Percentiles rank a stretch among this genome's conserved stretches.
These are phyloP conservation scores for Scotopteryx bipunctaria DNA, from an alignment of 2,888 invertebrate species.

Conservation along the genomic window DNA sequence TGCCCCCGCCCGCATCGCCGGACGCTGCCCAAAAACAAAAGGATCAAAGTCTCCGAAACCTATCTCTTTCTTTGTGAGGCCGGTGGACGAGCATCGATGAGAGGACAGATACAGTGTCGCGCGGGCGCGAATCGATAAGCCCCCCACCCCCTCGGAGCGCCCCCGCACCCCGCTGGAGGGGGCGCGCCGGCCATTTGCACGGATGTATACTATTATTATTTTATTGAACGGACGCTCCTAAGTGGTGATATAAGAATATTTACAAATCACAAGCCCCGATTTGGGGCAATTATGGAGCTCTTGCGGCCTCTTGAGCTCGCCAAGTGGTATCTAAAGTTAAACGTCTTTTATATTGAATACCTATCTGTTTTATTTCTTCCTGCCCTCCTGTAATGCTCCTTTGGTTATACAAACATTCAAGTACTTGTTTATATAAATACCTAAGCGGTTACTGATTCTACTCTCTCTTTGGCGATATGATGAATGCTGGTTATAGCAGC, in stretches of 20 bases:
- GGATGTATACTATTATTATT: constrained; percentile 83
- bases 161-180: constrained; percentile 46
- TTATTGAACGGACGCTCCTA: constrained; percentile 80
- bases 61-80: constrained; percentile 84
- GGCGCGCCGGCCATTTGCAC: constrained; percentile 79
- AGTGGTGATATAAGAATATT: constrained; percentile 77
- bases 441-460: no score
- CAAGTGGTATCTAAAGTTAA: constrained; percentile 40
- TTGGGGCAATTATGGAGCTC: constrained; percentile 56
- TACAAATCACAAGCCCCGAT: constrained; percentile 66
- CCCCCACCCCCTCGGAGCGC: constrained; percentile 51
- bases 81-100: constrained; percentile 80
- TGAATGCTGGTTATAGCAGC: no score
- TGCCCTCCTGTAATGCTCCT: neutral
- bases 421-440: no score
- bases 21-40: constrained; percentile 84
- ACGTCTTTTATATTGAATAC: constrained; percentile 28
- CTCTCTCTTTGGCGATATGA: no score
- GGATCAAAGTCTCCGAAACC: constrained; percentile 83
- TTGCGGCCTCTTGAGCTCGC: constrained; percentile 35
- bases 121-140: constrained; percentile 81
- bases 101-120: constrained; percentile 82
- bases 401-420: neutral
- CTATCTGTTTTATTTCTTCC: constrained; percentile 21
- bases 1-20: constrained; percentile 81